Conservation (phyloP, 2,888 invertebrate genomes). For the Nemotelus pantherinus region DNA sequence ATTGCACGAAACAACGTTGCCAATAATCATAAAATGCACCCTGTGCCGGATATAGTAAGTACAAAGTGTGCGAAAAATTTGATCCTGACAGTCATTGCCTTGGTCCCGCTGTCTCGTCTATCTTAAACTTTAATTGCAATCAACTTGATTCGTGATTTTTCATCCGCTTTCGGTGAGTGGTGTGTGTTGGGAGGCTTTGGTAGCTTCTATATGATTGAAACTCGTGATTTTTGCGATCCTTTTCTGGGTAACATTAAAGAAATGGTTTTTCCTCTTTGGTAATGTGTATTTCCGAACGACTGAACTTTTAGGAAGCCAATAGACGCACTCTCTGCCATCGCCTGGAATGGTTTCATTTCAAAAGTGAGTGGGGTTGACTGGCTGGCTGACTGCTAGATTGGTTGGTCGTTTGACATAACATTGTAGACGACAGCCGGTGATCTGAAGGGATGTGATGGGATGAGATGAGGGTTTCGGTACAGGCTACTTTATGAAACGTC, state of each 20-base stretch:
- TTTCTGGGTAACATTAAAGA: conserved; percentile 13
- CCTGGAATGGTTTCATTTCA: background rate
- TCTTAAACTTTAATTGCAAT: conserved; percentile 19
- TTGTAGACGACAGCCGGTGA: no score
- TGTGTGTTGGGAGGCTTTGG: no score
- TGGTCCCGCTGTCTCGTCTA: background rate
- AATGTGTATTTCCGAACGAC: conserved; percentile 35
- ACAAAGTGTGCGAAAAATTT: no score
- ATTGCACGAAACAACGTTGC: background rate
- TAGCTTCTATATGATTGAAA: no score
- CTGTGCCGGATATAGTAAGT: no score
- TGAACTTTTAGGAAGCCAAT: conserved; percentile 29
- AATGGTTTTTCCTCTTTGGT: conserved; percentile 27
- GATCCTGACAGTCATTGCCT: no score
- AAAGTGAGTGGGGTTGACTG: background rate
- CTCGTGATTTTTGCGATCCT: conserved; percentile 11
- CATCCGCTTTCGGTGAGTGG: background rate
- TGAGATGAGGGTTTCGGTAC: background rate
- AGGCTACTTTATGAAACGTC: conserved; percentile 10
- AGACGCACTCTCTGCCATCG: background rate
- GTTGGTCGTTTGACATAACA: no score
- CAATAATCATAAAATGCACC: no score
- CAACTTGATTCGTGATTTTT: conserved; percentile 22
- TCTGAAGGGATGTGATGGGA: background rate
- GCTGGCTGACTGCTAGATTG: no score